Evolutionary conservation across 2,797 vertebrate genomes (phyloP), one percentile per base, ranked within the genome.

Genomic region (Dermochelys coriacea): DNA sequence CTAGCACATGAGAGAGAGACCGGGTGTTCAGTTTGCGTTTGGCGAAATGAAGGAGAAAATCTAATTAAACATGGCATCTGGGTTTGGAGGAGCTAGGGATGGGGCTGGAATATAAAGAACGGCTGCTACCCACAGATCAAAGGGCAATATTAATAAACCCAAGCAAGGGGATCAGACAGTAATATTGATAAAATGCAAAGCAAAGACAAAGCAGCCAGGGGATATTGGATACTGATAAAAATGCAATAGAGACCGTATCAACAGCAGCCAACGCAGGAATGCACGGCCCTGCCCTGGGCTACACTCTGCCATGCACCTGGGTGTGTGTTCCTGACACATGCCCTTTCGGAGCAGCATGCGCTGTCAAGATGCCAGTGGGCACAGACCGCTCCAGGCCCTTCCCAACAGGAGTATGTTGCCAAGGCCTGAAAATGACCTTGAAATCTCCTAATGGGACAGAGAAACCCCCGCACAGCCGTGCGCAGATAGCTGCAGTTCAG

Each of bases 61-160:
- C 98, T 98, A 98, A 98, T 98, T 98, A 98, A 98, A 98, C 95
- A 97, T 98, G 98, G 98, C 96, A 85, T 92, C 87, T 81, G 96
- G 95, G 96, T 97, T 98, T 98, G 98, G 95, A 98, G 97, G 95
- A 97, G 96, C 96, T 1, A 87, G 41, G 94, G 94, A 98, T 98
- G 97, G 98, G 95, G 97, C 90, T 95, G 82, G 98, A 98, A 98
- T 98, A 98, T 89, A 97, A 98, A 98, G 96, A 91, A 0, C 21
- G 59, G 97, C 95, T 37, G 95, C 97, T 96, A 94, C 97, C 95
- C 29, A 27, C 96, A 98, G 98, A 98, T 98, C 98, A 98, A 97
- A 98, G 98, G 97, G 98, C 98, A 98, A 98, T 98, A 98, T 98
- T 98, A 98, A 98, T 98, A 98, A 98, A 97, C 97, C 93, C 71